Evolutionary conservation across 1,140 invertebrate species (phyloP), one percentile per base, ranked within the genome.

Genomic region (Cepaea nemoralis): DNA sequence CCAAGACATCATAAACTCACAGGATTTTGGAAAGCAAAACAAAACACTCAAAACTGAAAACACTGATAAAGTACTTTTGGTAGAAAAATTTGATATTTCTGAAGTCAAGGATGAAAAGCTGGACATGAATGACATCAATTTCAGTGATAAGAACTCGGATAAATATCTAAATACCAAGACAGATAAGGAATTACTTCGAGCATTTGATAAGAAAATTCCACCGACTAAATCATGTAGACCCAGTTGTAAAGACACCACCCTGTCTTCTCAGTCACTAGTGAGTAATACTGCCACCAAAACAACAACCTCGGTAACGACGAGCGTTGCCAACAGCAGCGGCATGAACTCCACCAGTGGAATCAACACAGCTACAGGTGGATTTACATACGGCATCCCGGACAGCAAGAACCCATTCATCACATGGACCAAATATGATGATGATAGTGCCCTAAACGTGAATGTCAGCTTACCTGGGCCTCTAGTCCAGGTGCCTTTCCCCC

Each of bases 361-460:
- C n/a, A 33, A 14, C 48, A 55, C 14, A 5, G 27, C 6, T 1
- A 5, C 14, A 5, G 24, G 24, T 31, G 75, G 45, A 10, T 77
- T 39, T 45, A 77, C 75, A 33, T 59, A 77, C 37, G 75, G 75
- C 2, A 77, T 77, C 37, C 45, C 45, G 22, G 75, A 77, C 75
- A 55, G 33, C 22, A 50, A 77, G 37, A 77, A 77, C 37, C 75
- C 75, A 33, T 77, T 77, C 75, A 77, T 77, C 31, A 77, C 75
- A 3, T 77, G 75, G 75, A 77, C 75, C 22, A 77, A 77, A 35
- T 77, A 59, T 33, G 75, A 77, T 59, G 75, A 77, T 48, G 73
- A 76, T 35, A 50, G 24, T 39, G 10, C 73, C 35, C 33, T 24
- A 22, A 12, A 40, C 1, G 12, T 39, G 19, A 27, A 33, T 31